Conservation (phyloP, 2,113 vertebrate species). For the Phrynocephalus versicolor region DNA sequence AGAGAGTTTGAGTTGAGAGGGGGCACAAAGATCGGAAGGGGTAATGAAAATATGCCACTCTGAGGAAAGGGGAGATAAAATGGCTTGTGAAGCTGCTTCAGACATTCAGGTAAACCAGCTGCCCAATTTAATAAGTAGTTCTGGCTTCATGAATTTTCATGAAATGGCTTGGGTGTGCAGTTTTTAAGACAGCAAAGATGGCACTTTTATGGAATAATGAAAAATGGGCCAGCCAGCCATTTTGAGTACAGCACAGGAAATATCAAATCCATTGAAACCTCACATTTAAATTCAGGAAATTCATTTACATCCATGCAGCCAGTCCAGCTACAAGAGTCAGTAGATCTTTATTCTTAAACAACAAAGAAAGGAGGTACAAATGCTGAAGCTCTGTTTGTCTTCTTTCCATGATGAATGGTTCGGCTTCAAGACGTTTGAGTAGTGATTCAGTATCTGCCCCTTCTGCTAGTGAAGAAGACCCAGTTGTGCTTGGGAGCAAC, state of each 20-base stretch:
- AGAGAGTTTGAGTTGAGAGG: not conserved
- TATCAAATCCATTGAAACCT: constrained; percentile 6
- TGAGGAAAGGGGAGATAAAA: not conserved
- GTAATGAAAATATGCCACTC: not conserved
- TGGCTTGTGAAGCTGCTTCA: constrained; percentile 6
- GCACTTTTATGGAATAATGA: constrained; percentile 24
- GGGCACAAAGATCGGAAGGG: not conserved
- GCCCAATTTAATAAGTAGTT: not conserved
- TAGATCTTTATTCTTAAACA: constrained; percentile 3
- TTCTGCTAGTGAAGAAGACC: not conserved
- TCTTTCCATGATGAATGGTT: constrained; percentile 1
- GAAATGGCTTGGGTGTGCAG: not conserved
- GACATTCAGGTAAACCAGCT: not conserved
- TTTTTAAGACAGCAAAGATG: constrained; percentile 25
- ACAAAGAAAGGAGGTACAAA: constrained; percentile 3
- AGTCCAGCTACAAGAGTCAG: not conserved
- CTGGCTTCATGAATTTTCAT: constrained; percentile 21
- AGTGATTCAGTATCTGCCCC: not conserved
- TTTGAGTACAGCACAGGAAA: constrained; percentile 5
- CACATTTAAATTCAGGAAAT: not conserved
- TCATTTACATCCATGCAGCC: not conserved
- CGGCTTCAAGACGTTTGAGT: not conserved
- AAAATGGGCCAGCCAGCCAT: constrained; percentile 9
- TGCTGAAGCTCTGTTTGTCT: not conserved
- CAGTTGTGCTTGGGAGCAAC: not conserved